phyloP scores from a whole-genome alignment of 2,888 invertebrate species.

The Bellardia bayeri region DNA sequence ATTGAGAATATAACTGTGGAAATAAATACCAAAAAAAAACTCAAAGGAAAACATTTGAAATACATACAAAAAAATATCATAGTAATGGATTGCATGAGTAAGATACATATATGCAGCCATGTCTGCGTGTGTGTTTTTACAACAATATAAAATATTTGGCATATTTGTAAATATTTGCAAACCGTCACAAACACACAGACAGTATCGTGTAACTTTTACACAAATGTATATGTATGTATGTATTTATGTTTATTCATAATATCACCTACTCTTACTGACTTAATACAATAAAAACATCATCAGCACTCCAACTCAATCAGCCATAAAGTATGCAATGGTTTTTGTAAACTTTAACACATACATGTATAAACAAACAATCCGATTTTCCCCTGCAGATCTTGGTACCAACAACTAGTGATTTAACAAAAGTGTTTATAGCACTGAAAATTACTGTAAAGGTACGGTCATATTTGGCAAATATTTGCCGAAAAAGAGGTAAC shows the following conservation, averaged over 20 bases:
- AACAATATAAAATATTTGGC: slow-evolving; percentile 54
- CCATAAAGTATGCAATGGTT: slow-evolving; percentile 51
- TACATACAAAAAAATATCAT: not conserved
- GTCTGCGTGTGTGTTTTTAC: not conserved
- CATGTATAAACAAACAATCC: not conserved
- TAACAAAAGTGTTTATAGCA: no score
- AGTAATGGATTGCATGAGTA: not conserved
- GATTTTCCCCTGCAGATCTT: no score
- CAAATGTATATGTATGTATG: not conserved
- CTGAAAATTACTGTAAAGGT: no score
- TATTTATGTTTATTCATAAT: slow-evolving; percentile 9
- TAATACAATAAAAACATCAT: slow-evolving; percentile 19
- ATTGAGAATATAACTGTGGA: slow-evolving; percentile 24
- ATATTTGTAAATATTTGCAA: slow-evolving; percentile 38
- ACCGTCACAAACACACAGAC: not conserved
- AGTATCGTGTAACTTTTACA: not conserved
- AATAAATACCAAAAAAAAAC: not conserved
- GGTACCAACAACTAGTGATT: no score
- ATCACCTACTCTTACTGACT: not conserved
- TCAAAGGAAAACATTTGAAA: not conserved
- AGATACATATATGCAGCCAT: not conserved
- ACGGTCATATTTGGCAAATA: no score
- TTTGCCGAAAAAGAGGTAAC: no score
- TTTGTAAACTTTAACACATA: not conserved
- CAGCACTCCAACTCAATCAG: slow-evolving; percentile 39